These are phyloP conservation scores for Trematocara nigrifrons DNA, from an alignment of 2,113 vertebrate species.

Conservation along the genomic window DNA sequence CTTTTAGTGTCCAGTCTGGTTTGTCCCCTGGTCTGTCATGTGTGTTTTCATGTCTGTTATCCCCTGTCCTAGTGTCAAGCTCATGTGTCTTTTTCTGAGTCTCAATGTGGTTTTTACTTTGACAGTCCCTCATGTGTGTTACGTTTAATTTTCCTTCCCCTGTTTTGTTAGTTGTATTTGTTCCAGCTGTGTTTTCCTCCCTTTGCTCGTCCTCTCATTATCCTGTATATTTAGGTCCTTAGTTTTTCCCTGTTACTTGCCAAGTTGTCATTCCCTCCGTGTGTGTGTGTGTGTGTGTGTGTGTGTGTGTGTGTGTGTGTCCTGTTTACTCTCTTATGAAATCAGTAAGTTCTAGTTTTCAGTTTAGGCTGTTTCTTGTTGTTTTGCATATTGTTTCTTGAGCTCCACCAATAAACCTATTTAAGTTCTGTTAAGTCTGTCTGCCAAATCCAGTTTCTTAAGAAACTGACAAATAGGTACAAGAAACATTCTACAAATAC, in stretches of 20 bases:
- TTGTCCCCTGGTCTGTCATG: not conserved
- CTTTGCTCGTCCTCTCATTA: not conserved
- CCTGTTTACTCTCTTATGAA: not conserved
- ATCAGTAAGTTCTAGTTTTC: not conserved
- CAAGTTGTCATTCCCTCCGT: not conserved
- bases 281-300: not conserved
- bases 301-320: too few species aligned
- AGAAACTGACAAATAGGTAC: not conserved
- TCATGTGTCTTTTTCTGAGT: not conserved
- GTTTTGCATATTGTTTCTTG: not conserved
- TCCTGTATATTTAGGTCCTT: not conserved
- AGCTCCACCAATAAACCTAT: not conserved
- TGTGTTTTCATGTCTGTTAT: not conserved
- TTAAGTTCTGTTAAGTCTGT: not conserved
- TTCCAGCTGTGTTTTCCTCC: not conserved
- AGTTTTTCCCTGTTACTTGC: not conserved
- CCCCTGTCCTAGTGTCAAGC: not conserved
- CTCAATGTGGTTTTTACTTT: not conserved
- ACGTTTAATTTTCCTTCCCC: not conserved
- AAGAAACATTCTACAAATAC: not conserved
- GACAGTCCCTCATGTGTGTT: not conserved
- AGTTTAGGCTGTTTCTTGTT: not conserved
- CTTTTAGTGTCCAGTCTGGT: not conserved
- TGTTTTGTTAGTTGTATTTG: not conserved
- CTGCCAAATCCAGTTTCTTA: not conserved